A percentile compares a stretch with the other conserved stretches of the same genome.
Conservation (phyloP, 1,140 invertebrate genomes). For the Orchestia grillus region DNA sequence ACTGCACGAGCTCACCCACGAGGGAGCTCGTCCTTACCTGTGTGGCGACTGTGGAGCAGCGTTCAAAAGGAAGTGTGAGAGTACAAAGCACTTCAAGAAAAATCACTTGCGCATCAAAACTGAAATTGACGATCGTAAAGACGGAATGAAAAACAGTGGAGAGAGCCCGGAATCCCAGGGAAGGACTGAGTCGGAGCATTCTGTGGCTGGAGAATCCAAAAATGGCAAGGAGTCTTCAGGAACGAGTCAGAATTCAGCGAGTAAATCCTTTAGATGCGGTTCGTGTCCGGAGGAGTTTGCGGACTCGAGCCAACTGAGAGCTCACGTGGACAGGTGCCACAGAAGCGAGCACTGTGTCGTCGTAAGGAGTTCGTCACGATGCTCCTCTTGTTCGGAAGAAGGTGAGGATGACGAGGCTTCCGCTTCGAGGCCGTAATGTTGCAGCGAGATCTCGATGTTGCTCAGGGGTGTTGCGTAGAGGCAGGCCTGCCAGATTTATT, state of each 20-base stretch:
- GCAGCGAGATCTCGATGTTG: background rate
- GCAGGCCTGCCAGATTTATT: background rate
- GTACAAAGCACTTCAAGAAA: background rate
- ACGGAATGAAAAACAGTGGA: background rate
- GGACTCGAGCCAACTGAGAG: background rate
- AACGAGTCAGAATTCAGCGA: background rate
- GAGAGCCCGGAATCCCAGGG: background rate
- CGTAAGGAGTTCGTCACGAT: constrained; percentile 37
- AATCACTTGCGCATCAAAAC: background rate
- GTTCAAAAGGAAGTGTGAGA: constrained; percentile 54
- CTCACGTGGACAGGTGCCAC: constrained; percentile 37
- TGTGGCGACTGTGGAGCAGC: constrained; percentile 54
- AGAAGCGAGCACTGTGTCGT: background rate
- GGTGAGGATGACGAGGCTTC: background rate
- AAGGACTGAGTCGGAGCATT: background rate
- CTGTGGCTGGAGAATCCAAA: background rate
- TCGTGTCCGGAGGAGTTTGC: background rate
- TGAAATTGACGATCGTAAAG: background rate
- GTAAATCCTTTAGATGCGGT: constrained; percentile 1
- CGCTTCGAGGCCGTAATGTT: background rate
- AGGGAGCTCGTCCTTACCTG: constrained; percentile 56
- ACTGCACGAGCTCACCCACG: constrained; percentile 56
- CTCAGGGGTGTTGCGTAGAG: background rate
- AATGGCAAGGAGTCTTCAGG: background rate
- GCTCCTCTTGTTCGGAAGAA: constrained; percentile 49